Base-by-base conservation (phyloP, 2,113 vertebrate genomes). In the Hippocampus barbouri region DNA sequence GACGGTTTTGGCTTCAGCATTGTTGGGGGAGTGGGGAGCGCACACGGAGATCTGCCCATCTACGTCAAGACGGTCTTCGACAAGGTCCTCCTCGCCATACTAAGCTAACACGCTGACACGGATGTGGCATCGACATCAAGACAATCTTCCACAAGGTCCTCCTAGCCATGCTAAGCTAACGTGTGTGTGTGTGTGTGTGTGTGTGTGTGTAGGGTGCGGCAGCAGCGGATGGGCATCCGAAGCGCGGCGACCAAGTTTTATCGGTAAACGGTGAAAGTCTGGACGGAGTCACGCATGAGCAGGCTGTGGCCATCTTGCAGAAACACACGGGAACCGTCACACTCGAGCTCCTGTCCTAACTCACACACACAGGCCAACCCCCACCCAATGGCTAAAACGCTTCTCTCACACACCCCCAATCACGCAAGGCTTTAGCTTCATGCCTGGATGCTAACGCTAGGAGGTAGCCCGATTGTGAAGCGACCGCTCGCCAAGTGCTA, bases 1-100 rank as follows among this genome's bases (percentile, higher is more conserved):
- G 96, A 96, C 83, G 96, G 97, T 59, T 92, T 98, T 68, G 97
- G 97, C 86, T 98, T 99, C 92, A 98, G 96, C 89, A 96, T 99
- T 79, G 95, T 99, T 8, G 96, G 97, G 11, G 97, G 96, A 10
- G 95, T 94, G 57, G 95, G 97, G 74, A 98, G 96, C 88, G 95
- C 96, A 69, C 96, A 97, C 45, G 96, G 97, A 91, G 97, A 98
- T 89, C 94, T 98, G 86, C 97, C 97, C 27, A 97, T 98, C 90
- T 99, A 98, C 82, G 94, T 98, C 86, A 98, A 99, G 93, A 98
- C 96, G 10, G 94, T 99, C 90, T 99, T 57, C 54, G 4, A 57
- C 54, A 57, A 57, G 54, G 54, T 57, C 54, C 53, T 14, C 2
- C 20, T 53, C 5, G 51, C 18, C 20, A n/a, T 53, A 8, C 51